Percentiles rank a stretch among this genome's conserved stretches.
phyloP scores from a whole-genome alignment of 2,113 vertebrate species.

The Tenrec ecaudatus region DNA sequence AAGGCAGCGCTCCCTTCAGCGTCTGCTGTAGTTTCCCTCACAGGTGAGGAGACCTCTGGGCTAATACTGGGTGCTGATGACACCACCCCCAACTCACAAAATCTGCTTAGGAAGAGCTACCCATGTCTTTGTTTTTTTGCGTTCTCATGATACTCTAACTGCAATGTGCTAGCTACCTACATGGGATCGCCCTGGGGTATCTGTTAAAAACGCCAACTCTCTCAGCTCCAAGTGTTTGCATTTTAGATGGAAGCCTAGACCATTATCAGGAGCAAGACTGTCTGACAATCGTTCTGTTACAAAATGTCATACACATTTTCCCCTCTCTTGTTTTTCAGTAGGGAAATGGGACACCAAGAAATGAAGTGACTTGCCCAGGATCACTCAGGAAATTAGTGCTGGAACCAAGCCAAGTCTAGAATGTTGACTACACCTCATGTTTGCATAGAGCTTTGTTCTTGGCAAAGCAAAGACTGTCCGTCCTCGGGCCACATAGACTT shows the following conservation, averaged over 20 bases:
- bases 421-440: background rate
- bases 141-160: constrained; percentile 29
- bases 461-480: background rate
- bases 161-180: constrained; percentile 8
- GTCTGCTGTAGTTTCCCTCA: background rate
- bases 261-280: background rate
- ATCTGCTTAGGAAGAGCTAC: constrained; percentile 23
- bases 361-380: background rate
- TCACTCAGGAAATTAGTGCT: background rate
- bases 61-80: constrained; percentile 1
- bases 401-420: background rate
- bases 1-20: constrained; percentile 18
- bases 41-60: background rate
- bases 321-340: background rate
- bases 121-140: background rate
- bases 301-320: background rate
- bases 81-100: background rate
- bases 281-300: constrained; percentile 13
- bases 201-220: constrained; percentile 30
- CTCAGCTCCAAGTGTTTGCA: constrained; percentile 32
- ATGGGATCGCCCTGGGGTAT: background rate
- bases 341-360: background rate
- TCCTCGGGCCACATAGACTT: background rate
- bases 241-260: constrained; percentile 17
- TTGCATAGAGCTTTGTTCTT: constrained; percentile 14